Evolutionary conservation across 2,797 vertebrate genomes (phyloP), one percentile per base, ranked within the genome.

Genomic region (Poeciliopsis infans): DNA sequence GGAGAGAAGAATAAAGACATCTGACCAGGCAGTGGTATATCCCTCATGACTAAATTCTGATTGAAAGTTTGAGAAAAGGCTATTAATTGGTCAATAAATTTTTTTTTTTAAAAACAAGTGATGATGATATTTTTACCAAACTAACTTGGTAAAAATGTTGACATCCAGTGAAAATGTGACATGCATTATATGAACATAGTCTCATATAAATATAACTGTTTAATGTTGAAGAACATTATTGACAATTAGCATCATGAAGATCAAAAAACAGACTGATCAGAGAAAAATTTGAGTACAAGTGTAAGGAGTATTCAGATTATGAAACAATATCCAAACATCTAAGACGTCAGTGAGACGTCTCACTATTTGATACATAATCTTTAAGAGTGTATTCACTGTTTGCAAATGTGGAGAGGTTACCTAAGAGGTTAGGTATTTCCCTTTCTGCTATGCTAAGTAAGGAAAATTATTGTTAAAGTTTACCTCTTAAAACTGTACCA

Each of bases 1-100:
- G 75, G 83, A 79, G 78, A 85, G 77, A 53, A 36, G 80, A 91
- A 86, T 87, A 55, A n/a, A 41, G 33, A 25, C 33, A 85, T 78
- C 83, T 76, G 71, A 80, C 80, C 39, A 77, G 71, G 83, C 87
- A 77, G 83, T 71, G 79, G 76, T 85, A 86, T 80, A 75, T 69
- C n/a, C 76, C 86, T 82, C 49, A 47, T 80, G 87, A 82, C 49
- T 57, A 36, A 57, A 72, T 78, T 83, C 81, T 87, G 87, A 91
- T 90, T 93, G 90, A 55, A 82, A 77, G 68, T 85, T 87, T 86
- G 75, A 53, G 36, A 55, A 82, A 53, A 80, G 86, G 84, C 86
- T 89, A 89, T 92, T 89, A 92, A 93, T 92, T 91, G 86, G 86
- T 93, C 89, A 86, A 53, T 41, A 41, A 41, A 36, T 3, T 2